These are phyloP conservation scores for Polyploca ridens DNA, from an alignment of 2,888 invertebrate genomes.

Conservation along the genomic window DNA sequence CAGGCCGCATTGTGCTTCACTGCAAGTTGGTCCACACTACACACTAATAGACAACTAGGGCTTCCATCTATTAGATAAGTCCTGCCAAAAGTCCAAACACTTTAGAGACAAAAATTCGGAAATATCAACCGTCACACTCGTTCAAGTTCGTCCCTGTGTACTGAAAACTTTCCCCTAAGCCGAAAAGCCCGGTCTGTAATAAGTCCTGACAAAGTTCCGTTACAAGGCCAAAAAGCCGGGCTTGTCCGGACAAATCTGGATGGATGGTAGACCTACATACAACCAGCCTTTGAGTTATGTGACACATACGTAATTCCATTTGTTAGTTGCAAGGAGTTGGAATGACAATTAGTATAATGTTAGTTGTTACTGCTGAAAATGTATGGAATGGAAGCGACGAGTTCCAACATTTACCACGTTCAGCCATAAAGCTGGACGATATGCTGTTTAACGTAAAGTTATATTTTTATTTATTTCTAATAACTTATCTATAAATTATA, in stretches of 20 bases:
- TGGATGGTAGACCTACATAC: not conserved
- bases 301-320: not conserved
- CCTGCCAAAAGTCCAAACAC: not conserved
- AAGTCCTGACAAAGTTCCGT: not conserved
- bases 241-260: not conserved
- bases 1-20: slow-evolving; percentile 45
- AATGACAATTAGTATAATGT: not conserved
- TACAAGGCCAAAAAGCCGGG: not conserved
- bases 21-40: slow-evolving; percentile 23
- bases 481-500: too few relatives aligned
- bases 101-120: not conserved
- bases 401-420: not conserved
- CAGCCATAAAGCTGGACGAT: not conserved
- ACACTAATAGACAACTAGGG: not conserved
- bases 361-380: not conserved
- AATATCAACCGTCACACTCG: too few relatives aligned
- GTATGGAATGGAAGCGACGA: not conserved
- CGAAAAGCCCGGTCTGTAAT: not conserved
- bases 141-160: too few relatives aligned
- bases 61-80: not conserved
- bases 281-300: not conserved
- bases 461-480: too few relatives aligned
- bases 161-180: not conserved
- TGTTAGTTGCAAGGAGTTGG: not conserved
- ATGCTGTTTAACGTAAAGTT: not conserved